Conservation (phyloP, 2,797 vertebrate genomes). For the Falco naumanni region DNA sequence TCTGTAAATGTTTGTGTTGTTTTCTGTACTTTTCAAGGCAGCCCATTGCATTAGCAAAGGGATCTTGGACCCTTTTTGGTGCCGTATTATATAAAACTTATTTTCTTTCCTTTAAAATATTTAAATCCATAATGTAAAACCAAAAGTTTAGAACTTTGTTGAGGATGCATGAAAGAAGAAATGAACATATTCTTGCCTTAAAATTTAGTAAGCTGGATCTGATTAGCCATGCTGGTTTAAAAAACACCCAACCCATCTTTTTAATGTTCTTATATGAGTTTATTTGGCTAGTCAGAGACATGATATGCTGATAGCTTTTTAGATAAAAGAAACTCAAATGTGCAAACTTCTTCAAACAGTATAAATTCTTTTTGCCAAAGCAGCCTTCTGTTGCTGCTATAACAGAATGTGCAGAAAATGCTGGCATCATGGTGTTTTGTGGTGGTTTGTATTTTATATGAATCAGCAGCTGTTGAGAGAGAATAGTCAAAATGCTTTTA, state of each 20-base stretch:
- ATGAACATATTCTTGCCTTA: neutral
- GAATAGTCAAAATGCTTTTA: neutral
- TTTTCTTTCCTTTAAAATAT: neutral
- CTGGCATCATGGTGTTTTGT: neutral
- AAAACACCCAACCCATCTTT: neutral
- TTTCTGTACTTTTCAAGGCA: constrained; percentile 17
- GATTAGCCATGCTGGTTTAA: neutral
- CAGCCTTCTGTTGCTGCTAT: neutral
- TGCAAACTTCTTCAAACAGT: neutral
- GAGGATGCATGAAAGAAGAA: neutral
- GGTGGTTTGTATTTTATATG: neutral
- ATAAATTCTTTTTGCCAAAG: neutral
- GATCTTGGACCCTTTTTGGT: neutral
- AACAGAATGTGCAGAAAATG: neutral
- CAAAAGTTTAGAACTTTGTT: neutral
- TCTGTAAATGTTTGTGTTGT: constrained; percentile 32
- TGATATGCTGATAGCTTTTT: neutral
- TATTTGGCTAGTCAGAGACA: neutral
- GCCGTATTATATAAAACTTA: neutral
- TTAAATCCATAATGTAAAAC: neutral
- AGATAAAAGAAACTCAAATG: neutral
- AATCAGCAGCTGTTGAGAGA: neutral
- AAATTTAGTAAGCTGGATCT: neutral
- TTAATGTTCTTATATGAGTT: neutral
- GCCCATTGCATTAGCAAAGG: constrained; percentile 4